Conservation (phyloP, 2,113 vertebrate genomes). For the Condylura cristata region DNA sequence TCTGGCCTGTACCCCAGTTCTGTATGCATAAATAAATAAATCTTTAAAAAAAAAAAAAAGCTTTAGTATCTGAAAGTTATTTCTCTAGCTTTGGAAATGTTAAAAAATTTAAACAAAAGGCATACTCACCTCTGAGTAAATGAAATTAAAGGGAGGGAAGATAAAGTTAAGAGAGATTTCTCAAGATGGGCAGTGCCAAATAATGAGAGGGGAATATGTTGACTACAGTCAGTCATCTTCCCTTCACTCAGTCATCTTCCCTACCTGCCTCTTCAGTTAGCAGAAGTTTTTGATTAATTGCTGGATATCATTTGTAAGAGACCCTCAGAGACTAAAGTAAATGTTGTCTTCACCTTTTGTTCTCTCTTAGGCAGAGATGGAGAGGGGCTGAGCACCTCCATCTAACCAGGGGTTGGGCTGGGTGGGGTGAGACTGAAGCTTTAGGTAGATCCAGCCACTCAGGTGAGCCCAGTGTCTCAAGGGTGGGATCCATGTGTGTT, state of each 20-base stretch:
- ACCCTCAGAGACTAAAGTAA: neutral
- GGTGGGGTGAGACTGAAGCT: neutral
- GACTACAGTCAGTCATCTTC: neutral
- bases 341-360: neutral
- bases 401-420: neutral
- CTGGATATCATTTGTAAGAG: neutral
- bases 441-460: neutral
- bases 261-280: neutral
- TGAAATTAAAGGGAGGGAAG: neutral
- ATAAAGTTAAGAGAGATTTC: neutral
- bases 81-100: conserved; percentile 21
- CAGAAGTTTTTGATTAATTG: neutral
- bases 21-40: no score
- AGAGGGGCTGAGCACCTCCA: neutral
- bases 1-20: no score
- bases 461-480: neutral
- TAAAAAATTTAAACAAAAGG: conserved; percentile 8
- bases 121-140: neutral
- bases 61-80: conserved; percentile 25
- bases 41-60: no score
- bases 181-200: neutral
- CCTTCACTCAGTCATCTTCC: neutral
- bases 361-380: neutral
- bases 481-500: neutral
- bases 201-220: neutral